Percentiles rank a stretch among this genome's conserved stretches.
Conservation (phyloP, 2,797 vertebrate species). For the Numenius phaeopus region DNA sequence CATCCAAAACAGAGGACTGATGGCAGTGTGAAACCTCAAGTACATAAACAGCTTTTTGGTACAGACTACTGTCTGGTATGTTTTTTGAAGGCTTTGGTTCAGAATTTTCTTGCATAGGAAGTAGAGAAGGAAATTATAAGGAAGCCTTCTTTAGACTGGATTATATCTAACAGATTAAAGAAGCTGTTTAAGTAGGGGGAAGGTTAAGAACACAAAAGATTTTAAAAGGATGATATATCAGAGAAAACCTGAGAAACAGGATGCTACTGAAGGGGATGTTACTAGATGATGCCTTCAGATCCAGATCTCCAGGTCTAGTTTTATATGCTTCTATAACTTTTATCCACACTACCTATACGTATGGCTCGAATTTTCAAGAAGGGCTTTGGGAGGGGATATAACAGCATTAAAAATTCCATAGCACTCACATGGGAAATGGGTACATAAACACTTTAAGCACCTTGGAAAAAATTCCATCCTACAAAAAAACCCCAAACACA, state of each 20-base stretch:
- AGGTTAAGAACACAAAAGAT: neutral
- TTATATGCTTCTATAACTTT: neutral
- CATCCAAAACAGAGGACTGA: neutral
- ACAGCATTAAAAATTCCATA: neutral
- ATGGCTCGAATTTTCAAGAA: neutral
- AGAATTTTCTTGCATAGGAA: neutral
- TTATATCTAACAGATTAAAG: neutral
- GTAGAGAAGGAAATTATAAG: neutral
- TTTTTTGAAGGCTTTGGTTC: neutral
- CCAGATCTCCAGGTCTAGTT: neutral
- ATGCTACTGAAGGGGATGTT: neutral
- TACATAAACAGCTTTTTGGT: neutral
- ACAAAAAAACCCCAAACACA: neutral
- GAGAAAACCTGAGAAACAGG: neutral
- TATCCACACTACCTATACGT: neutral
- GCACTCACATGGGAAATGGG: neutral
- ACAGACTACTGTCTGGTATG: neutral
- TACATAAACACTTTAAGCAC: neutral
- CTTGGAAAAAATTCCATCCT: neutral
- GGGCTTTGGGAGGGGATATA: neutral
- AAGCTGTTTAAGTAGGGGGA: neutral
- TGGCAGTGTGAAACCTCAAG: neutral
- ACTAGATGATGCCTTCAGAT: neutral
- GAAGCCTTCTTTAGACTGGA: neutral
- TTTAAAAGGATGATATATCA: neutral